Base-by-base conservation (phyloP, 2,113 vertebrate species). In the Ctenomys sociabilis region DNA sequence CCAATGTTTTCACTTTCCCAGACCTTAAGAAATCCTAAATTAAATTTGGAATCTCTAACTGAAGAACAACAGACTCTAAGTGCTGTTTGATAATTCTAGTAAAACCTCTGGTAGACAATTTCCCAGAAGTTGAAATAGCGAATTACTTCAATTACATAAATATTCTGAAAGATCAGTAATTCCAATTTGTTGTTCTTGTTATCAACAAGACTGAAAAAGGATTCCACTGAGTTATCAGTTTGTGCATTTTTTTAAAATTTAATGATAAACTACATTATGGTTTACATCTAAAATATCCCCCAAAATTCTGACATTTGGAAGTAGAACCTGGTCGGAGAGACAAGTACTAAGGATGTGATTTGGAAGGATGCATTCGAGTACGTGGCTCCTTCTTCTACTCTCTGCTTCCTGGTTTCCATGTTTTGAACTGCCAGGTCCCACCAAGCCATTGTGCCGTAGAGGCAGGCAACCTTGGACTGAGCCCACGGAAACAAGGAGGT, bases 101-200 rank as follows among this genome's bases (percentile, higher is more conserved):
- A 88, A 95, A 90, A 88, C 3, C 17, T 70, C 85, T 75, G 40
- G 9, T 28, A 21, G 3, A 37, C 73, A 84, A 59, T 13, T 89
- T 87, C 43, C 32, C 57, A 97, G 88, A 88, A 96, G 54, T 1
- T 24, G 30, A 86, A 68, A 32, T 6, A 26, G 32, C 57, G 26
- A 91, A 70, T 64, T 68, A 19, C 0, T 24, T 43, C 68, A 45
- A 52, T 66, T 87, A n/a, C 43, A 92, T 40, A 94, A 95, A 88
- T 3, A 35, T 32, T 90, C 59, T 49, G 59, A 78, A 94, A 82
- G n/a, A 78, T 43, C 64, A 35, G 0, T 63, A 45, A 90, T 90
- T 93, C 61, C 64, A 85, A 7, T 66, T 85, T 43, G 90, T 94
- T 88, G 7, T n/a, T 93, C 94, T 90, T 88, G 7, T 30, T 93